Percentiles rank a stretch among this genome's conserved stretches.
Conservation (phyloP, 2,113 vertebrate genomes). For the Dinomys branickii region DNA sequence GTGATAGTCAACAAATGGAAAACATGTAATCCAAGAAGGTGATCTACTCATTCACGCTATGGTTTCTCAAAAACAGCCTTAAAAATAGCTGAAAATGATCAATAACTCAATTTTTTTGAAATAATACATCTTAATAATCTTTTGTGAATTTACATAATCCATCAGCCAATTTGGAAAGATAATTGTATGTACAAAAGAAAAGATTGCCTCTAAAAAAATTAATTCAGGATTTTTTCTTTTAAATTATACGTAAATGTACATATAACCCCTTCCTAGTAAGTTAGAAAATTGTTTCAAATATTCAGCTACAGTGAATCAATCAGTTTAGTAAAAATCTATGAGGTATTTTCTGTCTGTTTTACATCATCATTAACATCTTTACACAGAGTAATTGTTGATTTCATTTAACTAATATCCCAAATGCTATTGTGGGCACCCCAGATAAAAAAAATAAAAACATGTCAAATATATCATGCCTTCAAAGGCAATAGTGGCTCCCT, state of each 20-base stretch:
- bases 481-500: neutral
- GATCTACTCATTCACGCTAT: neutral
- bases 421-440: neutral
- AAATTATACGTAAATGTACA: neutral
- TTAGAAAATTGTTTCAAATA: neutral
- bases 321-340: neutral
- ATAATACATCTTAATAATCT: neutral
- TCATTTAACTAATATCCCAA: constrained; percentile 33
- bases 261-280: neutral
- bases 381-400: neutral
- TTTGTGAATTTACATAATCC: neutral
- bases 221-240: neutral
- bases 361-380: neutral
- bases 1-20: neutral
- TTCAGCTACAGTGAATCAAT: neutral
- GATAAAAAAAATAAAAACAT: neutral
- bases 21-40: neutral
- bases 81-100: neutral
- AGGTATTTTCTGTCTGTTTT: neutral
- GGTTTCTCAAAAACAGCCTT: neutral
- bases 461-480: neutral
- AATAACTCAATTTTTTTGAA: constrained; percentile 43
- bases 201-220: neutral
- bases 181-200: neutral
- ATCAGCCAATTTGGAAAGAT: neutral